These are phyloP conservation scores for Poecilia gillii DNA, from an alignment of 2,797 vertebrate genomes.

Conservation along the genomic window DNA sequence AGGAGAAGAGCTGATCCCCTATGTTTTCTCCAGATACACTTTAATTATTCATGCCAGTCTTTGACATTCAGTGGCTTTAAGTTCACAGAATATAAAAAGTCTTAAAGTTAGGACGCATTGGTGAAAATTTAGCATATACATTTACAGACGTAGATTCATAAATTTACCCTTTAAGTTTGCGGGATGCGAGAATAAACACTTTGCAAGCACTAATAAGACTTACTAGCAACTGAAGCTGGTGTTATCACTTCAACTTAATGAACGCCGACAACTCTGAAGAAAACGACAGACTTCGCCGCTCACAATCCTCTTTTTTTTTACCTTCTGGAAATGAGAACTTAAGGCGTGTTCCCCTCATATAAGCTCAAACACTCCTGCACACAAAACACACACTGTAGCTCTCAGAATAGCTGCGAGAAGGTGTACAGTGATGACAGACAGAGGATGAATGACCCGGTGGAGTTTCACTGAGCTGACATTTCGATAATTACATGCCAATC, in stretches of 20 bases:
- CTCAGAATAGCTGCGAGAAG: slow-evolving; percentile 46
- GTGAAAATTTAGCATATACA: too few relatives aligned
- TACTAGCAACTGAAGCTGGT: slow-evolving; percentile 18
- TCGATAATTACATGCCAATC: slow-evolving; percentile 80
- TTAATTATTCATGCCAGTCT: slow-evolving; percentile 46
- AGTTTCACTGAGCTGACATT: slow-evolving; percentile 69
- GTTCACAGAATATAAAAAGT: too few relatives aligned
- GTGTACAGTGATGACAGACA: slow-evolving; percentile 60
- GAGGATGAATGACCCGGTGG: slow-evolving; percentile 67
- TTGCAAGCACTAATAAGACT: slow-evolving; percentile 34
- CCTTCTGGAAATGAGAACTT: slow-evolving; percentile 28
- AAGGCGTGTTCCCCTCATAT: slow-evolving; percentile 9
- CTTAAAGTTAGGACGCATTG: too few relatives aligned
- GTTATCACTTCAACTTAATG: slow-evolving; percentile 14
- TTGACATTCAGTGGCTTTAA: neutral
- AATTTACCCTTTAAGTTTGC: too few relatives aligned
- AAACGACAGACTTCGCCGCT: slow-evolving; percentile 33
- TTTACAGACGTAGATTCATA: too few relatives aligned
- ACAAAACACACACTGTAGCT: slow-evolving; percentile 29
- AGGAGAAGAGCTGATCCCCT: slow-evolving; percentile 35
- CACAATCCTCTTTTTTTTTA: slow-evolving; percentile 13
- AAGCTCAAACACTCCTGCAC: slow-evolving; percentile 20
- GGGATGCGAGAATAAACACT: neutral
- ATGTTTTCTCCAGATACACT: slow-evolving; percentile 35
- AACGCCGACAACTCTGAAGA: slow-evolving; percentile 33